phyloP scores from a whole-genome alignment of 2,797 vertebrate genomes.

The Poeciliopsis gracilis region DNA sequence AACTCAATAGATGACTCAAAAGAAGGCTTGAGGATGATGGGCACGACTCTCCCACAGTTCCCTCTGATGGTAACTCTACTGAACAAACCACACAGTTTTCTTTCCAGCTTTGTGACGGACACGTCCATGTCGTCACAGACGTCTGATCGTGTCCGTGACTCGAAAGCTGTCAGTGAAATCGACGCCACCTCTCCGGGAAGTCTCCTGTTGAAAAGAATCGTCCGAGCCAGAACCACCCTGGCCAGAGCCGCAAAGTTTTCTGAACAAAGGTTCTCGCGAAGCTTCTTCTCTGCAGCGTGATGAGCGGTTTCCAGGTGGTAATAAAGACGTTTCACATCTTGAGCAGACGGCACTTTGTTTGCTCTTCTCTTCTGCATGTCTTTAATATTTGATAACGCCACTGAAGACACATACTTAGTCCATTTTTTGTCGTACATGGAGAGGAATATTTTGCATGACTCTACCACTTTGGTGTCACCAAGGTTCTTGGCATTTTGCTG shows the following conservation, averaged over 20 bases:
- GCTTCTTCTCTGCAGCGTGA: constrained; percentile 37
- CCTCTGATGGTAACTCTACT: constrained; percentile 54
- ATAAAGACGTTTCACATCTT: constrained; percentile 53
- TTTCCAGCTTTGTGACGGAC: constrained; percentile 50
- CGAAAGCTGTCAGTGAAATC: constrained; percentile 30
- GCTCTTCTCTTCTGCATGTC: constrained; percentile 20
- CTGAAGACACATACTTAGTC: constrained; percentile 49
- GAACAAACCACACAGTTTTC: constrained; percentile 53
- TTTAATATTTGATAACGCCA: constrained; percentile 40
- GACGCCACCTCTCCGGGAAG: constrained; percentile 28
- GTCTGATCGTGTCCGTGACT: constrained; percentile 26
- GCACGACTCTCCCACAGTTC: constrained; percentile 52
- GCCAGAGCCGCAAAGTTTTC: constrained; percentile 52
- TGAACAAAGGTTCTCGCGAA: constrained; percentile 22
- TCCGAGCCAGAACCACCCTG: constrained; percentile 36
- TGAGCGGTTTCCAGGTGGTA: constrained; percentile 54
- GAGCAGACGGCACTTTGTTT: constrained; percentile 28
- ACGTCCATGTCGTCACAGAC: constrained; percentile 20
- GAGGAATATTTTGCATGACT: constrained; percentile 54
- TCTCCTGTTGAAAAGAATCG: constrained; percentile 58
- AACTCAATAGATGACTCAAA: constrained; percentile 55
- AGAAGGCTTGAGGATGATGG: constrained; percentile 57
- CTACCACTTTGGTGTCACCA: constrained; percentile 29
- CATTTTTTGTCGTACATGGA: constrained; percentile 56
- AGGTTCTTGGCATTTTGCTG: constrained; percentile 40